Evolutionary conservation across 2,888 invertebrate species (phyloP).

Genomic region (Gymnosoma rotundatum): DNA sequence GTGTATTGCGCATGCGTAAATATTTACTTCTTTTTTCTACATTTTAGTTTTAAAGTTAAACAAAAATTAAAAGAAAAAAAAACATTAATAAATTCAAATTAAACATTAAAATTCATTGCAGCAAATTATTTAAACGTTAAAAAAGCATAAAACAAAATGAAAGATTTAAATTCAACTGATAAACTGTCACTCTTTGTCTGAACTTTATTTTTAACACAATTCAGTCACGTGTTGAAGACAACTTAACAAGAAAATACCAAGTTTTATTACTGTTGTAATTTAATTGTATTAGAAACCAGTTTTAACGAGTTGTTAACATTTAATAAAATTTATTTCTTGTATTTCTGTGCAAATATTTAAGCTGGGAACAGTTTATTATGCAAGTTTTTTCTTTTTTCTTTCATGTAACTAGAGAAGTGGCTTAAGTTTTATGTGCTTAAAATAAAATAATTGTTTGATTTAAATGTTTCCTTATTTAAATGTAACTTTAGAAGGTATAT

Average conservation of each 20-base stretch:
- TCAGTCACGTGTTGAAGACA: neutral
- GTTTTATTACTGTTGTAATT: slow-evolving; percentile 13
- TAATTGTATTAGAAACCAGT: slow-evolving; percentile 15
- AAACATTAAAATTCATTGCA: slow-evolving; percentile 15
- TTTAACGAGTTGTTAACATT: neutral
- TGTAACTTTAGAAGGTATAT: too few species aligned
- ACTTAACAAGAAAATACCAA: slow-evolving; percentile 21
- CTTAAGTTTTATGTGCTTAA: too few species aligned
- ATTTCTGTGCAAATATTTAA: neutral
- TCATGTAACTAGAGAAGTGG: too few species aligned
- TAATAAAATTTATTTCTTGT: neutral
- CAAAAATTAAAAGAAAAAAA: neutral
- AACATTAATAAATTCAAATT: neutral
- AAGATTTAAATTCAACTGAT: neutral
- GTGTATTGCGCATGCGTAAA: slow-evolving; percentile 24
- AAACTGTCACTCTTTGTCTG: neutral
- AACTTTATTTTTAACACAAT: neutral
- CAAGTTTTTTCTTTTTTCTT: neutral
- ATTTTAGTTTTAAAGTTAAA: neutral
- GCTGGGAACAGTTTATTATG: slow-evolving; percentile 3
- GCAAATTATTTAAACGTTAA: neutral
- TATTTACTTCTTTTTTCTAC: neutral
- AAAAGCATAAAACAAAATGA: neutral
- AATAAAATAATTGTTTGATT: too few species aligned
- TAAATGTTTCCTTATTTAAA: too few species aligned